phyloP scores from a whole-genome alignment of 2,113 vertebrate species.

The Aegotheles bennettii region DNA sequence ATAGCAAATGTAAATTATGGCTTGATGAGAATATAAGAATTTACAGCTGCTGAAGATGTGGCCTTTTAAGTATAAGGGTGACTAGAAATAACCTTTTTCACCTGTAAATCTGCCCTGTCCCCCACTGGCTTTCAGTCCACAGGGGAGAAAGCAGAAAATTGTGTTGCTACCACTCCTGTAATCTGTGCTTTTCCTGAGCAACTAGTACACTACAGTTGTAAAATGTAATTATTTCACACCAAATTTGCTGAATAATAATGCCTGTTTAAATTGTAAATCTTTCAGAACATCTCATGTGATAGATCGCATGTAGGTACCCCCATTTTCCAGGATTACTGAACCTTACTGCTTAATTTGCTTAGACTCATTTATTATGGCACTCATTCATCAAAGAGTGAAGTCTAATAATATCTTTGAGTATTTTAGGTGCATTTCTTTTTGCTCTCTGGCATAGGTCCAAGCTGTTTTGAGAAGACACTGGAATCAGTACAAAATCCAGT shows the following conservation, averaged over 20 bases:
- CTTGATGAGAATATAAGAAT: neutral
- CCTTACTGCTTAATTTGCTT: neutral
- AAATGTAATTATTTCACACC: neutral
- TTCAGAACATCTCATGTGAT: neutral
- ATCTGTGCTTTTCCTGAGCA: neutral
- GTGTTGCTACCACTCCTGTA: neutral
- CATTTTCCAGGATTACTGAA: neutral
- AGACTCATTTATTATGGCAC: accelerated
- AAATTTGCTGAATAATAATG: neutral
- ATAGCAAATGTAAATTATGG: neutral
- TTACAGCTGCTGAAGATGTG: neutral
- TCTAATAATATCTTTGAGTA: accelerated
- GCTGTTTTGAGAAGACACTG: slow-evolving; percentile 89
- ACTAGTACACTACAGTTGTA: neutral
- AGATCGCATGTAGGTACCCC: neutral
- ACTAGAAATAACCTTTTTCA: neutral
- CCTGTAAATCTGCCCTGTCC: neutral
- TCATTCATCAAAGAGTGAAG: accelerated
- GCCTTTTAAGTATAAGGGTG: neutral
- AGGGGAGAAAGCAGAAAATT: neutral
- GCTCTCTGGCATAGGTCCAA: slow-evolving; percentile 80
- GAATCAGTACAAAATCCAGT: slow-evolving; percentile 94
- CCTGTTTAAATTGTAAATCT: neutral
- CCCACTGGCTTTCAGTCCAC: neutral
- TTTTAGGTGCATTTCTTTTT: neutral